A percentile compares a stretch with the other conserved stretches of the same genome.
phyloP scores from a whole-genome alignment of 2,888 invertebrate species.

The Baccha elongata region DNA sequence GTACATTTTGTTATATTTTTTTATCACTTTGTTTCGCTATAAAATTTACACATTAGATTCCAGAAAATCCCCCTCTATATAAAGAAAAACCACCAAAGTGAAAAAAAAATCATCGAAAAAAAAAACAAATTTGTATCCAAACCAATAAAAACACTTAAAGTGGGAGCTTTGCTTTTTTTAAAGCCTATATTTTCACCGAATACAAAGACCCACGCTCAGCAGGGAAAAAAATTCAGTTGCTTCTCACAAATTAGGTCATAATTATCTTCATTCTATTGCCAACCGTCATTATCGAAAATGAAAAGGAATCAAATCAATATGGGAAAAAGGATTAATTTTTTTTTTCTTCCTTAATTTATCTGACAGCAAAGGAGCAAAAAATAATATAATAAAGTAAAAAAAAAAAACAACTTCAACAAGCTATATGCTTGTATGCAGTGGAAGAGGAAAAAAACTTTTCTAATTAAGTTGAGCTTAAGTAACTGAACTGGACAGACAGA shows the following conservation, averaged over 20 bases:
- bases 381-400: too few relatives aligned
- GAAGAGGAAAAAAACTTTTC: conserved; percentile 58
- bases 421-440: neutral
- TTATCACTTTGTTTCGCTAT: conserved; percentile 66
- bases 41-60: conserved; percentile 31
- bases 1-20: conserved; percentile 46
- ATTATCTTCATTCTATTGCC: conserved; percentile 22
- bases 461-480: conserved; percentile 71
- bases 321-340: conserved; percentile 50
- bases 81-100: conserved; percentile 12
- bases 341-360: neutral
- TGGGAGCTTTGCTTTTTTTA: conserved; percentile 16
- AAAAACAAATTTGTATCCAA: conserved; percentile 31
- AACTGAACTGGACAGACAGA: conserved; percentile 27
- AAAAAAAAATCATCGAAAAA: neutral
- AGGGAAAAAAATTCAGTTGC: neutral
- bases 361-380: neutral
- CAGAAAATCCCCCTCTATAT: conserved; percentile 11
- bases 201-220: neutral
- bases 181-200: conserved; percentile 22
- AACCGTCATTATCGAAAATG: conserved; percentile 11
- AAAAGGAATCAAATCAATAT: conserved; percentile 60
- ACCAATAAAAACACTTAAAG: conserved; percentile 63
- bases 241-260: conserved; percentile 63
- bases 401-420: neutral